A percentile compares a stretch with the other conserved stretches of the same genome.
Conservation (phyloP, 2,888 invertebrate species). For the Scaptomyza polygonia region DNA sequence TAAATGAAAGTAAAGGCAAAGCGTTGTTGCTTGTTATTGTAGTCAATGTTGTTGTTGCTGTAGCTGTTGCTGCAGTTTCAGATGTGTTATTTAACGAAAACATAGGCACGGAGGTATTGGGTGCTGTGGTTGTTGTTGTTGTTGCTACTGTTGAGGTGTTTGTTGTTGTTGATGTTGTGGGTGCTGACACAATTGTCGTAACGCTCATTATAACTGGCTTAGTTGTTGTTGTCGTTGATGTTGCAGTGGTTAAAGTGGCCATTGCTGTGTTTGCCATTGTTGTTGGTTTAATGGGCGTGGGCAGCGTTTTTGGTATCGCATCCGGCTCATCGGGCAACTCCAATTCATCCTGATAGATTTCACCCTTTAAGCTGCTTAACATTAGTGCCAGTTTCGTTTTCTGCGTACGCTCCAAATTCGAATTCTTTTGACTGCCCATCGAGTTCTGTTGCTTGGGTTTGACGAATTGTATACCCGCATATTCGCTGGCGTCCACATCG, state of each 20-base stretch:
- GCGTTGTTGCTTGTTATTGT: conserved; percentile 12
- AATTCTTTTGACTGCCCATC: conserved; percentile 59
- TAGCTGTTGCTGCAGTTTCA: background rate
- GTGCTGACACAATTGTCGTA: conserved; percentile 5
- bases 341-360: conserved; percentile 77
- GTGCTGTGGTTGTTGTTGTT: conserved; percentile 10
- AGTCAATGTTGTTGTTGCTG: conserved; percentile 11
- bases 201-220: conserved; percentile 38
- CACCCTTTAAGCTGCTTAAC: conserved; percentile 82
- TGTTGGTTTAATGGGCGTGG: conserved; percentile 6
- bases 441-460: conserved; percentile 81
- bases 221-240: conserved; percentile 5
- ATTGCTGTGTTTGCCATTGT: conserved; percentile 1
- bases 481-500: conserved; percentile 62
- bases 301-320: background rate
- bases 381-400: conserved; percentile 83
- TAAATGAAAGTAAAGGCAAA: conserved; percentile 11
- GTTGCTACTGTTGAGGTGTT: conserved; percentile 22
- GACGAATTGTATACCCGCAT: conserved; percentile 81
- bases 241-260: background rate
- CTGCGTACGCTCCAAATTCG: conserved; percentile 78
- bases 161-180: conserved; percentile 11
- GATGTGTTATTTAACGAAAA: background rate
- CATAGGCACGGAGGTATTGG: conserved; percentile 2
- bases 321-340: conserved; percentile 56